A percentile compares a stretch with the other conserved stretches of the same genome.
Evolutionary conservation across 2,797 vertebrate species (phyloP).

Genomic region (Danio aesculapii): DNA sequence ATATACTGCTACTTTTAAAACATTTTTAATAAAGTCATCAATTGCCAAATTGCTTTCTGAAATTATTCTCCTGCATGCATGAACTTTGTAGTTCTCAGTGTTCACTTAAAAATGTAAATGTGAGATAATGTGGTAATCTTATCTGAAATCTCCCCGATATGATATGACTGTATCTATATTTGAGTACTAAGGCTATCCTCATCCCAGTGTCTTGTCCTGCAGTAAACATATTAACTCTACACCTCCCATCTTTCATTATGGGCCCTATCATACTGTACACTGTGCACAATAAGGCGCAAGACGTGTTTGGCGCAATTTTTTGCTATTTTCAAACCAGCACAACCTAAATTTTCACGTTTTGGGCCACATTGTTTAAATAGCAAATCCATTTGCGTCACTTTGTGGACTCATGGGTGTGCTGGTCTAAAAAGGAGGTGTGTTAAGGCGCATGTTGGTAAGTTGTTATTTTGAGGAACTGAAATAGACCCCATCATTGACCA

Average conservation of each 20-base stretch:
- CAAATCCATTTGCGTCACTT: too few relatives aligned
- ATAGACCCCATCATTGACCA: too few relatives aligned
- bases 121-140: constrained; percentile 17
- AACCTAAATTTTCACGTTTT: too few relatives aligned
- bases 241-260: not conserved
- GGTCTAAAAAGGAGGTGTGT: too few relatives aligned
- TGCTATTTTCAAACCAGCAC: too few relatives aligned
- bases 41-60: not conserved
- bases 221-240: not conserved
- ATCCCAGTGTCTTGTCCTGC: not conserved
- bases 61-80: not conserved
- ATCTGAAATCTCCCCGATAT: constrained; percentile 20
- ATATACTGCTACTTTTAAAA: not conserved
- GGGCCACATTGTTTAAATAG: too few relatives aligned
- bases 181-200: not conserved
- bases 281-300: too few relatives aligned
- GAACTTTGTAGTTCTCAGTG: not conserved
- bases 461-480: too few relatives aligned
- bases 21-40: constrained; percentile 25
- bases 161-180: not conserved
- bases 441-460: too few relatives aligned
- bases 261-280: too few relatives aligned
- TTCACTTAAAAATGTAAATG: not conserved
- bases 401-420: too few relatives aligned
- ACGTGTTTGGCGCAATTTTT: too few relatives aligned